Conservation (phyloP, 2,888 invertebrate genomes). For the Pyralis farinalis region DNA sequence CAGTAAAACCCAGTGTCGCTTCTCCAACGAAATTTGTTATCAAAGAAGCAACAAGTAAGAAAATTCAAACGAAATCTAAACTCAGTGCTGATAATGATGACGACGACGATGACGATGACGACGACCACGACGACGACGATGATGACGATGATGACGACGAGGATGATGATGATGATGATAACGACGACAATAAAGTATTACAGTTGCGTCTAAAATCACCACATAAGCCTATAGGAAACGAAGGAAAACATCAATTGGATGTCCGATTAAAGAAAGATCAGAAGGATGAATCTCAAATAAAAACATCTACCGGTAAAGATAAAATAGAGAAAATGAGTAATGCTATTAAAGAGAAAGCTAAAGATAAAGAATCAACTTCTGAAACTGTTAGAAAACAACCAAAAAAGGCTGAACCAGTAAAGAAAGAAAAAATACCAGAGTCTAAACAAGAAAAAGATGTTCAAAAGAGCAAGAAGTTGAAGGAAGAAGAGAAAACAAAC, state of each 20-base stretch:
- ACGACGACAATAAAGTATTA: slow-evolving; percentile 21
- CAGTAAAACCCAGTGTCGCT: slow-evolving; percentile 8
- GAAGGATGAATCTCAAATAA: slow-evolving; percentile 19
- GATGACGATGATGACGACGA: slow-evolving; percentile 27
- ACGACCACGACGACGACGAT: slow-evolving; percentile 21
- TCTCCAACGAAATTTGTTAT: background rate
- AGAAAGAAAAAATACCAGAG: slow-evolving; percentile 8
- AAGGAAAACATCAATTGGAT: slow-evolving; percentile 1
- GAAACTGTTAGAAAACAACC: slow-evolving; percentile 10
- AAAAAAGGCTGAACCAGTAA: slow-evolving; percentile 14
- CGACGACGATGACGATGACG: slow-evolving; percentile 19
- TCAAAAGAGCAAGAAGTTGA: background rate
- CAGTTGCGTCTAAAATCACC: slow-evolving; percentile 23
- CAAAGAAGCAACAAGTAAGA: background rate
- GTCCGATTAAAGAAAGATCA: slow-evolving; percentile 11
- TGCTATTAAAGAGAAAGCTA: slow-evolving; percentile 18
- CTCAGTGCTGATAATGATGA: slow-evolving; percentile 10
- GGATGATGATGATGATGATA: slow-evolving; percentile 22
- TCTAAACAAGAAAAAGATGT: slow-evolving; percentile 6
- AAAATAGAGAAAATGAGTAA: slow-evolving; percentile 22
- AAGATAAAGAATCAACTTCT: slow-evolving; percentile 9
- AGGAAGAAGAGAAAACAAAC: slow-evolving; percentile 18
- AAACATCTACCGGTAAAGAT: slow-evolving; percentile 16
- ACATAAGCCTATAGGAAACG: slow-evolving; percentile 10
- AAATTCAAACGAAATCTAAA: slow-evolving; percentile 5